A percentile compares a stretch with the other conserved stretches of the same genome.
Conservation (phyloP, 2,113 vertebrate genomes). For the Archocentrus centrarchus region DNA sequence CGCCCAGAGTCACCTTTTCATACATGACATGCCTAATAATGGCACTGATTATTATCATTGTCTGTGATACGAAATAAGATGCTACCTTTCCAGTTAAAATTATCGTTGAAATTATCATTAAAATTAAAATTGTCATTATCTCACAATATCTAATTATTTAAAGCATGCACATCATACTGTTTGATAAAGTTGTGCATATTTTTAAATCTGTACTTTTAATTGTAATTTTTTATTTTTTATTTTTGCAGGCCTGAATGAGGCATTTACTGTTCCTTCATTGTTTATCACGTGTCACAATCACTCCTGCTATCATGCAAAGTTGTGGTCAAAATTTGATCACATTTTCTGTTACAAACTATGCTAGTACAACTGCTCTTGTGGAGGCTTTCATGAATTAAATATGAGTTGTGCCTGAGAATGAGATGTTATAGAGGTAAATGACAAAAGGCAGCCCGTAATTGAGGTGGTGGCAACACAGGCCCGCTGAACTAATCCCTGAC, state of each 20-base stretch:
- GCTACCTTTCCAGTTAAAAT: conserved; percentile 22
- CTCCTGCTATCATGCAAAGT: conserved; percentile 84
- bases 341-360: conserved; percentile 94
- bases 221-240: conserved; percentile 9
- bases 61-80: conserved; percentile 8
- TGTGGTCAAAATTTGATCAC: conserved; percentile 88
- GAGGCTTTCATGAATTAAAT: conserved; percentile 99
- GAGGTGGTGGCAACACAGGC: conserved; percentile 95
- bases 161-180: not conserved
- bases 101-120: not conserved
- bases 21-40: conserved; percentile 11
- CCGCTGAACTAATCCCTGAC: conserved; percentile 98
- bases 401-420: conserved; percentile 99
- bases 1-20: conserved; percentile 28
- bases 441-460: conserved; percentile 99
- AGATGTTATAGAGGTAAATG: conserved; percentile 99
- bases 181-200: not conserved
- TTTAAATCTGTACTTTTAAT: not conserved
- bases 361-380: conserved; percentile 95
- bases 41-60: conserved; percentile 22
- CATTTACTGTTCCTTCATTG: conserved; percentile 41
- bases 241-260: conserved; percentile 13
- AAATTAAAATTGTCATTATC: not conserved
- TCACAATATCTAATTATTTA: not conserved
- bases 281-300: conserved; percentile 79